phyloP scores from a whole-genome alignment of 2,797 vertebrate genomes.

The Scomberomorus guttatus region DNA sequence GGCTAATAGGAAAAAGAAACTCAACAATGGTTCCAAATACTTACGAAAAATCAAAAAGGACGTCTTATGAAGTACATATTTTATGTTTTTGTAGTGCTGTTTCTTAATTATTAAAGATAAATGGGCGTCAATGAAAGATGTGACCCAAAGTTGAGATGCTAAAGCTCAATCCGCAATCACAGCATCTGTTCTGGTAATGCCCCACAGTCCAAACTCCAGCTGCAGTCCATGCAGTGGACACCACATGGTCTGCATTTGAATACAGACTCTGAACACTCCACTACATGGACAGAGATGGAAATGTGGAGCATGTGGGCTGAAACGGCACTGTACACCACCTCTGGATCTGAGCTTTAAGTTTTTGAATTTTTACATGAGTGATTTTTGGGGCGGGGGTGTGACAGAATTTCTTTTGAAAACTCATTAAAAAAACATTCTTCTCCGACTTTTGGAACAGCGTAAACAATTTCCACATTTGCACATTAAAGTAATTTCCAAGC shows the following conservation, averaged over 20 bases:
- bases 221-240: constrained; percentile 42
- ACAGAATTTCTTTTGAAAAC: constrained; percentile 35
- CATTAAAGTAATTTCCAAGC: constrained; percentile 45
- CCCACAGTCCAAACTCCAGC: constrained; percentile 41
- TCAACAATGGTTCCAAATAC: background rate
- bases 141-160: constrained; percentile 2
- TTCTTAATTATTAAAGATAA: background rate
- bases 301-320: constrained; percentile 41
- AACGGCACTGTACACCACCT: background rate
- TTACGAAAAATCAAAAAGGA: background rate
- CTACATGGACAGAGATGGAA: constrained; percentile 32
- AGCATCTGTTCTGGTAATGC: constrained; percentile 38
- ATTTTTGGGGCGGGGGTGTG: constrained; percentile 1
- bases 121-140: background rate
- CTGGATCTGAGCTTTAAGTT: background rate
- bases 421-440: constrained; percentile 25
- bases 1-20: constrained; percentile 7
- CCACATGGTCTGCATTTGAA: constrained; percentile 61
- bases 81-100: background rate
- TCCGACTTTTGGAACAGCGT: constrained; percentile 1
- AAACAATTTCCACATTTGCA: constrained; percentile 52
- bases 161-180: constrained; percentile 16
- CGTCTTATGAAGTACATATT: background rate
- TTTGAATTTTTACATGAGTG: background rate
- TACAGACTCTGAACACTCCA: constrained; percentile 33